These are phyloP conservation scores for Caenorhabditis sp. DNA, from an alignment of 2,888 invertebrate genomes.

Conservation along the genomic window DNA sequence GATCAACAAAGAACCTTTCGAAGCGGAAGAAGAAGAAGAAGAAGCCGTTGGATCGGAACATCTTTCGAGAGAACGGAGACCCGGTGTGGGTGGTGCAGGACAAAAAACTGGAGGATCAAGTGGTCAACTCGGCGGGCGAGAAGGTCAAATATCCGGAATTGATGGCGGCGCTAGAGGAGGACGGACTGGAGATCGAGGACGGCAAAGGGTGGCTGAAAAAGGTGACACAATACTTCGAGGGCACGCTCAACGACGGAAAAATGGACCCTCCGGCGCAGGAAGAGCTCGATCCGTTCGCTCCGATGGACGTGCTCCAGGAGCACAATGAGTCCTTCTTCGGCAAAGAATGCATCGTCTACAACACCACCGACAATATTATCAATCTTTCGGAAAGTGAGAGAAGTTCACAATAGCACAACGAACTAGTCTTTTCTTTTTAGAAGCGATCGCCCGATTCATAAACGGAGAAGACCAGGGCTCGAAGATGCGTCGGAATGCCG, in stretches of 20 bases:
- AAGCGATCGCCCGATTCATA: too few species aligned
- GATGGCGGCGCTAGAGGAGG: slow-evolving; percentile 14
- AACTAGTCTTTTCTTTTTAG: too few species aligned
- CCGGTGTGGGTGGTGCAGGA: slow-evolving; percentile 37
- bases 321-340: background rate
- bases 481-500: background rate
- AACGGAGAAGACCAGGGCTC: slow-evolving; percentile 5
- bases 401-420: too few species aligned
- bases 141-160: slow-evolving; percentile 18
- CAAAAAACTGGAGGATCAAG: background rate
- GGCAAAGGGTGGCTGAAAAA: slow-evolving; percentile 22
- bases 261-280: background rate
- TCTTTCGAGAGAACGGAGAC: slow-evolving; percentile 27
- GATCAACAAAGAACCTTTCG: too few species aligned
- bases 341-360: slow-evolving; percentile 4
- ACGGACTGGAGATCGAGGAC: slow-evolving; percentile 23
- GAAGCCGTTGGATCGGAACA: slow-evolving; percentile 6
- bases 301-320: background rate
- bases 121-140: slow-evolving; percentile 9
- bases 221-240: background rate
- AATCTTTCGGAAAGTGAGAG: slow-evolving; percentile 8
- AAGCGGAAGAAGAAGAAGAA: background rate
- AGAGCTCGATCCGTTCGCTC: slow-evolving; percentile 13
- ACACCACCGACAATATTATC: slow-evolving; percentile 3
- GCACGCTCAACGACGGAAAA: slow-evolving; percentile 2